A percentile compares a stretch with the other conserved stretches of the same genome.
Evolutionary conservation across 2,888 invertebrate species (phyloP).

Genomic region (Dynastes grantii): DNA sequence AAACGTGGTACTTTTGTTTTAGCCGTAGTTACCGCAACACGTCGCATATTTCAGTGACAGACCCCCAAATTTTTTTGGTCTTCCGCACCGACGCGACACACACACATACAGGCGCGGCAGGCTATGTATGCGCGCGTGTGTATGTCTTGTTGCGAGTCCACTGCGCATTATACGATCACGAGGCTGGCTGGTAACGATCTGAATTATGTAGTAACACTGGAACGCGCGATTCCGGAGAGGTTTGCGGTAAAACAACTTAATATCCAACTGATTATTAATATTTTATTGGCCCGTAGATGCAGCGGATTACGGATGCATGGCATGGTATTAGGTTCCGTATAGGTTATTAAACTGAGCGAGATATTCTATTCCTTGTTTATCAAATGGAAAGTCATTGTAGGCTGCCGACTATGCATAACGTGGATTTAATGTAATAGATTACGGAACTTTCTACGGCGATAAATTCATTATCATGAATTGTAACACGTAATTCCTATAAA

Average conservation of each 20-base stretch:
- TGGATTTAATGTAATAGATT: too few relatives aligned
- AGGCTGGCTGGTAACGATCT: conserved; percentile 33
- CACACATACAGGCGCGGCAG: not conserved
- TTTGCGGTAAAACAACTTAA: conserved; percentile 38
- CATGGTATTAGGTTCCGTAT: conserved; percentile 20
- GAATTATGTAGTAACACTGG: conserved; percentile 34
- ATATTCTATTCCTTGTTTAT: too few relatives aligned
- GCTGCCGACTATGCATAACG: too few relatives aligned
- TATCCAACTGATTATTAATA: conserved; percentile 43
- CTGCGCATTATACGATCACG: conserved; percentile 19
- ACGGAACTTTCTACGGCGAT: too few relatives aligned
- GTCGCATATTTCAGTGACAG: conserved; percentile 44
- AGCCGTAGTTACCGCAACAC: conserved; percentile 40
- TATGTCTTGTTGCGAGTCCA: conserved; percentile 23
- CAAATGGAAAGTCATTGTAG: too few relatives aligned
- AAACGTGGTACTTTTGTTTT: conserved; percentile 46
- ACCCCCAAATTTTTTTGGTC: conserved; percentile 43
- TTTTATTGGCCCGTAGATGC: conserved; percentile 23
- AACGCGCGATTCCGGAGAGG: conserved; percentile 35
- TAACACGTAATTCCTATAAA: too few relatives aligned
- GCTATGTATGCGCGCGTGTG: not conserved
- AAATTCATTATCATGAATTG: too few relatives aligned
- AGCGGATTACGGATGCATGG: conserved; percentile 25
- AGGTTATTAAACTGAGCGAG: not conserved
- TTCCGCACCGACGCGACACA: conserved; percentile 34